Evolutionary conservation across 2,113 vertebrate species (phyloP).

Genomic region (Oncorhynchus kisutch): DNA sequence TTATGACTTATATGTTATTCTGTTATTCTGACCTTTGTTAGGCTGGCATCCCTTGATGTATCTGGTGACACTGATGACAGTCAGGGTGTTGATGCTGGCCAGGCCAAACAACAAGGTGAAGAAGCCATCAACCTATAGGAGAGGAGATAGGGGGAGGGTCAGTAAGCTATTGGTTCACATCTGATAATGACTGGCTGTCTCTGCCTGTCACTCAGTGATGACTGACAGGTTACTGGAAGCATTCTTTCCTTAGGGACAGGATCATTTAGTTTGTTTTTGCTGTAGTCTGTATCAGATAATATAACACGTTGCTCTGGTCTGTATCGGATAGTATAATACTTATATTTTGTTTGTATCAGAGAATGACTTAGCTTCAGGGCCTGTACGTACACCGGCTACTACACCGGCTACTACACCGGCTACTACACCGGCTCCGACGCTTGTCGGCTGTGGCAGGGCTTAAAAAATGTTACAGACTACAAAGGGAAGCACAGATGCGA

Average conservation of each 20-base stretch:
- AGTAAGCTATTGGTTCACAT: not conserved
- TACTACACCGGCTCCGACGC: too few species aligned
- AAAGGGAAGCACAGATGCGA: too few species aligned
- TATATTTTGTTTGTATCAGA: too few species aligned
- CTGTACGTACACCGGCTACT: too few species aligned
- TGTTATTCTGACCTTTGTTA: constrained; percentile 69
- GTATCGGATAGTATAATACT: too few species aligned
- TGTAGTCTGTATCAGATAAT: not conserved
- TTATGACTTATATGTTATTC: too few species aligned
- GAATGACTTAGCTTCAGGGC: too few species aligned
- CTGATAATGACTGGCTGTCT: constrained; percentile 8
- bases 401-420: too few species aligned
- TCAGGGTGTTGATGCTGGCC: constrained; percentile 87
- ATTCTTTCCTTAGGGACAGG: not conserved
- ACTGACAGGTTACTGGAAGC: not conserved
- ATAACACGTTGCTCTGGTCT: too few species aligned
- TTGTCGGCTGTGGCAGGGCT: too few species aligned
- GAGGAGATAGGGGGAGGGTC: constrained; percentile 22
- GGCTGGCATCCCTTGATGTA: constrained; percentile 85
- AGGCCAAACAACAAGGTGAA: constrained; percentile 86
- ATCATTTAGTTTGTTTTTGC: not conserved
- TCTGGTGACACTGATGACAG: constrained; percentile 85
- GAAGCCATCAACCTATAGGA: constrained; percentile 84
- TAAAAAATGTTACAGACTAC: too few species aligned
- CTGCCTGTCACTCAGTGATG: constrained; percentile 15